Conservation (phyloP, 2,888 invertebrate genomes). For the Cephus pulcher region DNA sequence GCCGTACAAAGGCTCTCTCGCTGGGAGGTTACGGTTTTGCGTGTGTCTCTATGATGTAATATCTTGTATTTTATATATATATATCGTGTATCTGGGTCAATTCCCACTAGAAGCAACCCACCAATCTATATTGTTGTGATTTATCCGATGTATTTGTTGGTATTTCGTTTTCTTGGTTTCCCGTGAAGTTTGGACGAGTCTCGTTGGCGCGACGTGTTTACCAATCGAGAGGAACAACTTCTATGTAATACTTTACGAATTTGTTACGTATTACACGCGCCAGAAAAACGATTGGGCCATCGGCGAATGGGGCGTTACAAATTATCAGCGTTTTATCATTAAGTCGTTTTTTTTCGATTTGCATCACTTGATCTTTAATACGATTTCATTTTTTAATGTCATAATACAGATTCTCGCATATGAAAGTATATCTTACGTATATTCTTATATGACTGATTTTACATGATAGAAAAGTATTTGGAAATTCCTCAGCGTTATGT, state of each 20-base stretch:
- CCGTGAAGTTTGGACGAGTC: background rate
- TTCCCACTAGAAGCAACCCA: conserved; percentile 35
- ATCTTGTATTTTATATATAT: background rate
- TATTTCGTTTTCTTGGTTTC: background rate
- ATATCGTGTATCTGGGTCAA: conserved; percentile 42
- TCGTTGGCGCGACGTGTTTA: too few species aligned
- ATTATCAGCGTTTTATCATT: too few species aligned
- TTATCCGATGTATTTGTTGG: conserved; percentile 13
- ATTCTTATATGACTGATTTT: background rate
- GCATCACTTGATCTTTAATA: background rate
- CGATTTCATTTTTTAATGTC: background rate
- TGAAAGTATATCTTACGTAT: background rate
- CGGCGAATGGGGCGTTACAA: too few species aligned
- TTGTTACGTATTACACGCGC: too few species aligned
- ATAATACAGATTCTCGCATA: background rate
- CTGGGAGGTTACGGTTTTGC: conserved; percentile 4
- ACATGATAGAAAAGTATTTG: background rate
- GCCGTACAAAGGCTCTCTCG: conserved; percentile 5
- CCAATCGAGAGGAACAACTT: too few species aligned
- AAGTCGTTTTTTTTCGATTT: too few species aligned
- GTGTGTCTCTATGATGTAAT: background rate
- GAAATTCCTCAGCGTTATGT: background rate
- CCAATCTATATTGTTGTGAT: conserved; percentile 27
- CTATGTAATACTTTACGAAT: too few species aligned
- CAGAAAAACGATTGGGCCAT: too few species aligned